phyloP scores from a whole-genome alignment of 1,140 invertebrate species.

The Atopsyche davidsoni region DNA sequence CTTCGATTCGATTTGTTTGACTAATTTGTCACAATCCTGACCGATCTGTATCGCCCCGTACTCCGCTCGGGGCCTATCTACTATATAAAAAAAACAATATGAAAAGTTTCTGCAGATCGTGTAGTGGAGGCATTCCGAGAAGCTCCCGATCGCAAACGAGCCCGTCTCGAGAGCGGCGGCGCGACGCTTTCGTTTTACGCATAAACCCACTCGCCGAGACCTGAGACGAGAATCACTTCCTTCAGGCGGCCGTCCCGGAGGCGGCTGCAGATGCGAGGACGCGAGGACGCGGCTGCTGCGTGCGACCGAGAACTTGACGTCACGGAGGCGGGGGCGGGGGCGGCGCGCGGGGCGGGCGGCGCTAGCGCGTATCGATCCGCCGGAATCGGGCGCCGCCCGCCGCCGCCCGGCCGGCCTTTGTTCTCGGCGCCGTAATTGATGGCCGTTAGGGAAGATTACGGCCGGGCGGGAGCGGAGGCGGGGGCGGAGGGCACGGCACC shows the following conservation, averaged over 20 bases:
- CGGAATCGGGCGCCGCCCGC: constrained; percentile 19
- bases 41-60: too few relatives aligned
- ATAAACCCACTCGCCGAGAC: constrained; percentile 1
- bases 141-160: background rate
- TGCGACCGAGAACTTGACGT: constrained; percentile 29
- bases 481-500: too few relatives aligned
- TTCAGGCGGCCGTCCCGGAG: too few relatives aligned
- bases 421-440: constrained; percentile 23
- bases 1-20: too few relatives aligned
- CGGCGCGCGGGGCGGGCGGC: constrained; percentile 4
- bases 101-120: too few relatives aligned
- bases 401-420: constrained; percentile 1
- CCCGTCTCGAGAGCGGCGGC: background rate
- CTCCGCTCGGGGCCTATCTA: background rate
- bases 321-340: constrained; percentile 11
- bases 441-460: constrained; percentile 25
- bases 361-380: constrained; percentile 27
- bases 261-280: constrained; percentile 1
- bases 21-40: too few relatives aligned
- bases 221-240: too few relatives aligned
- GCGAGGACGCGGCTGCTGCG: background rate
- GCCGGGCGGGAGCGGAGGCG: background rate
- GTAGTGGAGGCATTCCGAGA: background rate
- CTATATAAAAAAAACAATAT: too few relatives aligned
- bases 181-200: background rate